These are phyloP conservation scores for Theretra japonica DNA, from an alignment of 2,888 invertebrate species.

Conservation along the genomic window DNA sequence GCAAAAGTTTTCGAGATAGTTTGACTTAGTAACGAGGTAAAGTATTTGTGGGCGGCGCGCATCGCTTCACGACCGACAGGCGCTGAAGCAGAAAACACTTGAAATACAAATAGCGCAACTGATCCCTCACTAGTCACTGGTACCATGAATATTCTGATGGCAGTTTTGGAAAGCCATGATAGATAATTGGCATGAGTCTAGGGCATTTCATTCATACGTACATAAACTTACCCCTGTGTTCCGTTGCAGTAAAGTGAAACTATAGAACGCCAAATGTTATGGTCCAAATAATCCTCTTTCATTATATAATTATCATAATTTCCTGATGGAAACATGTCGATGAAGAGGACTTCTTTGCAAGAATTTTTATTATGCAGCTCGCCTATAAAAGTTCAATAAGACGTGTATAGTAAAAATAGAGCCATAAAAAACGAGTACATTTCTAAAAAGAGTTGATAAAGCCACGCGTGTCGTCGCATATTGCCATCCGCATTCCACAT, in stretches of 20 bases:
- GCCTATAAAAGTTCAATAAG: background rate
- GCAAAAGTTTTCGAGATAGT: background rate
- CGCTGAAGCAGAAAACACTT: background rate
- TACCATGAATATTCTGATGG: background rate
- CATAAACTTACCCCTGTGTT: too few species aligned
- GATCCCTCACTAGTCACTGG: background rate
- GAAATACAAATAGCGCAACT: background rate
- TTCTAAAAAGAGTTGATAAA: background rate
- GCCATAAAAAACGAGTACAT: background rate
- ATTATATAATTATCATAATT: too few species aligned
- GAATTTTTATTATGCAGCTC: too few species aligned
- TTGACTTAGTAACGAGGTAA: background rate
- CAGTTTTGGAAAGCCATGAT: too few species aligned
- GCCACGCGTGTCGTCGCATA: background rate
- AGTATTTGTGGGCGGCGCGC: background rate
- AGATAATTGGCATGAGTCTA: too few species aligned
- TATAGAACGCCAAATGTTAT: too few species aligned
- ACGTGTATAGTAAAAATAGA: background rate
- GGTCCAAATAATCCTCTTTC: too few species aligned
- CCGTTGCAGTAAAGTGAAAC: too few species aligned
- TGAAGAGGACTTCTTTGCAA: too few species aligned
- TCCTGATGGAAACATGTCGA: too few species aligned
- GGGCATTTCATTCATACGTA: too few species aligned
- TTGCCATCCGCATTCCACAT: background rate
- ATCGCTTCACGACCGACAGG: background rate